phyloP scores from a whole-genome alignment of 2,113 vertebrate species.

The Glaucidium brasilianum region DNA sequence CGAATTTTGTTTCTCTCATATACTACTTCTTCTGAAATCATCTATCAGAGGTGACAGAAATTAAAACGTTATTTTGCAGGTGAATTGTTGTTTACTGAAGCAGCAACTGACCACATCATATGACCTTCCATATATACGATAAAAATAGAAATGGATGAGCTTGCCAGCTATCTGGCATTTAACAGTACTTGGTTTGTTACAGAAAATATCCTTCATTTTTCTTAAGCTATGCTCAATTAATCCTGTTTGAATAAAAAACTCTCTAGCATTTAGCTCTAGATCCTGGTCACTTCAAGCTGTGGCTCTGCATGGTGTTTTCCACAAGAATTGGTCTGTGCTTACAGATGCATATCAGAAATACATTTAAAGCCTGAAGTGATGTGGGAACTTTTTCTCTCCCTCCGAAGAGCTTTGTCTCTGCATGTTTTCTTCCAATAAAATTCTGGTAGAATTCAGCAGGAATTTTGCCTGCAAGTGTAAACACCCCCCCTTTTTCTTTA shows the following conservation, averaged over 20 bases:
- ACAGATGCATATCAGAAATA: neutral
- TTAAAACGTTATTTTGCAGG: neutral
- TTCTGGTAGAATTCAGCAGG: neutral
- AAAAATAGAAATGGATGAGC: neutral
- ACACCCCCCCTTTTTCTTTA: rapidly evolving
- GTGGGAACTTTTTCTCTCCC: neutral
- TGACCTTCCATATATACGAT: neutral
- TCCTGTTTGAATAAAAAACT: neutral
- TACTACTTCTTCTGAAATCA: neutral
- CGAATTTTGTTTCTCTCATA: neutral
- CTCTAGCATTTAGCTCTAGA: neutral
- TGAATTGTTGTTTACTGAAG: neutral
- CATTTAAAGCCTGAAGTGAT: neutral
- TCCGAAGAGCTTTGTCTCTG: neutral
- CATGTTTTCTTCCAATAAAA: neutral
- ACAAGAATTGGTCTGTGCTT: neutral
- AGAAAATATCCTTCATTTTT: neutral
- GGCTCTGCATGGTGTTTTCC: neutral
- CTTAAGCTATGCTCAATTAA: neutral
- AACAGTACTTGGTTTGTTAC: neutral
- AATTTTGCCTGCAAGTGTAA: neutral
- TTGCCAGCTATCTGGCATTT: neutral
- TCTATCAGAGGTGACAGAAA: neutral
- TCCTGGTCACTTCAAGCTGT: neutral
- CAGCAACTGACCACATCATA: neutral